These are phyloP conservation scores for Lycaon pictus DNA, from an alignment of 2,113 vertebrate species.

Conservation along the genomic window DNA sequence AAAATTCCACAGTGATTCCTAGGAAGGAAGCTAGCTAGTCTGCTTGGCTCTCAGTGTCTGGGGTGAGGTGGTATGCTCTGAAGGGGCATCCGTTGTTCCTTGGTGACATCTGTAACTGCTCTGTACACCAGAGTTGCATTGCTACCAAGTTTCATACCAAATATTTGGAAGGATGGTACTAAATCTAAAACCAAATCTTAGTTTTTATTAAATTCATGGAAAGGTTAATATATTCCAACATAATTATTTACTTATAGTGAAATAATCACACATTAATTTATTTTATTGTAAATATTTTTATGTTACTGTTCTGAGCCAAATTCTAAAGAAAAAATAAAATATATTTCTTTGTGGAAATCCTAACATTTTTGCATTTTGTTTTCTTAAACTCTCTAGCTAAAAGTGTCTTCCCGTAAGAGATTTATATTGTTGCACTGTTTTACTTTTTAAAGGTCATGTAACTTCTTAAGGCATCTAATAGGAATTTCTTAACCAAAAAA, in stretches of 20 bases:
- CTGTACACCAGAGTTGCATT: neutral
- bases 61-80: accelerated
- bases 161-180: slow-evolving; percentile 56
- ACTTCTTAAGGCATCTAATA: slow-evolving; percentile 40
- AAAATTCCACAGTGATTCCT: slow-evolving; percentile 30
- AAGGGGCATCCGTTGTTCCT: neutral
- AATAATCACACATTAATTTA: slow-evolving; percentile 74
- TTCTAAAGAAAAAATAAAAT: slow-evolving; percentile 74
- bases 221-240: slow-evolving; percentile 61
- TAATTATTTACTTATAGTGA: slow-evolving; percentile 60
- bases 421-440: neutral
- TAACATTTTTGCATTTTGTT: slow-evolving; percentile 31
- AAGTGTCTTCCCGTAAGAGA: slow-evolving; percentile 4
- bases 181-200: slow-evolving; percentile 59
- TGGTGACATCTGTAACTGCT: neutral
- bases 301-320: slow-evolving; percentile 64
- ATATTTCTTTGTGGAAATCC: slow-evolving; percentile 61
- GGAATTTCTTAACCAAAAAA: slow-evolving; percentile 10
- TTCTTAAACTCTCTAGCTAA: slow-evolving; percentile 29
- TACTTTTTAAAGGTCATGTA: slow-evolving; percentile 40
- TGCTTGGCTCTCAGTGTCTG: neutral
- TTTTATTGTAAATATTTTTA: slow-evolving; percentile 76
- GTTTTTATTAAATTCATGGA: slow-evolving; percentile 60
- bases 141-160: slow-evolving; percentile 45
- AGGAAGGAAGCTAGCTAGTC: neutral